Percentiles rank a stretch among this genome's conserved stretches.
Conservation (phyloP, 2,797 vertebrate genomes). For the Xenentodon cancila region DNA sequence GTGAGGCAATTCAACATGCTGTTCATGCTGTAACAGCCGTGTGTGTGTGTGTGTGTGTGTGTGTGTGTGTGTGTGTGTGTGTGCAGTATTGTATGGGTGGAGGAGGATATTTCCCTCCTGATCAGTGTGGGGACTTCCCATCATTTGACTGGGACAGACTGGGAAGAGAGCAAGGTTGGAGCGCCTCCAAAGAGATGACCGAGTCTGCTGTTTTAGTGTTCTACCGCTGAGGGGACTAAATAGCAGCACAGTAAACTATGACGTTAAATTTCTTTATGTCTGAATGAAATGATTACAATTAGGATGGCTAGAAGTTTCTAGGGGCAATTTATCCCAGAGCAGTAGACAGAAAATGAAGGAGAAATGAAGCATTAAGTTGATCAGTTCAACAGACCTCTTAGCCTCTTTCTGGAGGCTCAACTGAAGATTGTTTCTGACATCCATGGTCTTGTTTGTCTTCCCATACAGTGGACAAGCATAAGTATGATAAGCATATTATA, state of each 20-base stretch:
- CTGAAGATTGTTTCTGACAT: too few relatives aligned
- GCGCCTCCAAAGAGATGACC: constrained; percentile 30
- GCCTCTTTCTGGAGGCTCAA: too few relatives aligned
- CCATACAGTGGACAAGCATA: too few relatives aligned
- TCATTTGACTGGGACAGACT: constrained; percentile 32
- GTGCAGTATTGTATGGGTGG: constrained; percentile 45
- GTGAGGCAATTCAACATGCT: not conserved
- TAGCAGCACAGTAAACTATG: not conserved
- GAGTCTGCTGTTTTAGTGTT: constrained; percentile 48
- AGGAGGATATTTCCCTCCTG: constrained; percentile 1
- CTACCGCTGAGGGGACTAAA: constrained; percentile 16
- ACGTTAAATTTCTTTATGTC: not conserved
- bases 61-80: not conserved
- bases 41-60: not conserved
- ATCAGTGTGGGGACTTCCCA: constrained; percentile 36
- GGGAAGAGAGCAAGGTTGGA: not conserved
- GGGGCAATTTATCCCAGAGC: too few relatives aligned
- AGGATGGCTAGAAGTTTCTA: too few relatives aligned
- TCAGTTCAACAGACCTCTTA: too few relatives aligned
- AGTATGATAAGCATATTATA: too few relatives aligned
- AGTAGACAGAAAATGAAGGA: too few relatives aligned
- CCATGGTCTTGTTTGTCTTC: too few relatives aligned
- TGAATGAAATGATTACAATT: not conserved
- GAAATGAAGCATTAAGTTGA: too few relatives aligned
- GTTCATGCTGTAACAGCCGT: not conserved